phyloP scores from a whole-genome alignment of 2,797 vertebrate species.

The Muscicapa striata region DNA sequence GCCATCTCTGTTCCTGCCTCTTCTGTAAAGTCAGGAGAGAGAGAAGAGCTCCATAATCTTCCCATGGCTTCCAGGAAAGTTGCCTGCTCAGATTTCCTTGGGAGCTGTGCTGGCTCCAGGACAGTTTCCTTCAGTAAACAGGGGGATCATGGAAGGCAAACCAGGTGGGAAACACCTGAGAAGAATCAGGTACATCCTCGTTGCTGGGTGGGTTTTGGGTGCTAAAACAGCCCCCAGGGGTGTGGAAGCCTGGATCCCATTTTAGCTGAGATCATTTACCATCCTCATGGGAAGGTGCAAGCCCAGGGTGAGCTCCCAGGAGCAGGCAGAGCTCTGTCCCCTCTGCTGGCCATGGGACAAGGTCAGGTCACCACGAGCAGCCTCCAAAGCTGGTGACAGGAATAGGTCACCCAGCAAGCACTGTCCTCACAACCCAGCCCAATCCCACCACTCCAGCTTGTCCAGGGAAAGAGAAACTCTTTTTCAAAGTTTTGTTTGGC shows the following conservation, averaged over 20 bases:
- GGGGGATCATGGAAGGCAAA: not conserved
- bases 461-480: not conserved
- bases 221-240: not conserved
- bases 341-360: fast-evolving
- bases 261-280: not conserved
- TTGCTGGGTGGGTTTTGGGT: fast-evolving
- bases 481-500: not conserved
- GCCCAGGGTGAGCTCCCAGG: not conserved
- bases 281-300: not conserved
- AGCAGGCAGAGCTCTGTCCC: not conserved
- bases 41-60: not conserved
- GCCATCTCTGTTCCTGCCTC: fast-evolving
- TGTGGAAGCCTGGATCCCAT: not conserved
- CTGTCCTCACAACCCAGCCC: not conserved
- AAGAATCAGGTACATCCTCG: not conserved
- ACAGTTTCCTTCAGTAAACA: not conserved
- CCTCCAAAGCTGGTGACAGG: not conserved
- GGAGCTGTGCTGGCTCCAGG: not conserved
- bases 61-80: fast-evolving
- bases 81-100: not conserved
- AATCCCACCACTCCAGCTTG: too few species aligned
- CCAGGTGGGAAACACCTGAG: fast-evolving
- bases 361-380: not conserved
- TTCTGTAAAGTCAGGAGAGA: not conserved
- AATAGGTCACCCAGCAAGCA: not conserved